Base-by-base conservation (phyloP, 2,888 invertebrate genomes). In the Linhomoeus sp. region DNA sequence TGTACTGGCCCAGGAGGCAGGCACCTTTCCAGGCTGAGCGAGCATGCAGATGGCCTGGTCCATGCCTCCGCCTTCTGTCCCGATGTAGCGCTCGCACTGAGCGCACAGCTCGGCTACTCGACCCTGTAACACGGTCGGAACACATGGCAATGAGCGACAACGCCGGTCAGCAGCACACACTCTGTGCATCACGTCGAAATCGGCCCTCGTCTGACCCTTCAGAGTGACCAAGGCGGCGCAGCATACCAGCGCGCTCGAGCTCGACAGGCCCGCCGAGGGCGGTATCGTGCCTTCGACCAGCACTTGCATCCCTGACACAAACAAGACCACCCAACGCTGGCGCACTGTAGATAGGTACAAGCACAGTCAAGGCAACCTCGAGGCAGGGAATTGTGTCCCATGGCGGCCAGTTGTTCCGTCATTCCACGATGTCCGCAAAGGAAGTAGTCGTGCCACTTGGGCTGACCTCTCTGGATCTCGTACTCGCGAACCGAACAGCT, bases 41-140 rank as follows among this genome's bases (percentile, higher is more conserved):
- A 92, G 74, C 67, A 90, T 84, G 45, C 86, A 87, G 59, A 92
- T 90, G 0, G 97, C 92, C 70, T 99, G 97, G 69, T 99, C 97
- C 97, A 99, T 99, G 51, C 97, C 97, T 38, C 97, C 97, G 24
- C 97, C 94, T 68, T 87, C 81, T 1, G 94, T 92, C 23, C 97
- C 97, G 56, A 99, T 88, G 59, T 83, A 84, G 53, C 80, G 76
- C 69, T 99, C 97, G 63, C 85, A 80, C 53, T 73, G 74, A 0
- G 92, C 88, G 64, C 92, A 85, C 52, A 90, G 67, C 42, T 79
- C 77, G 19, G 94, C 90, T 55, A 94, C 70, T 51, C 76, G 74
- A 36, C 53, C 52, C 65, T 66, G 53, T n/a, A 56, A 49, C n/a
- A 37, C 23, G 26, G 15, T n/a, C 23, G 19, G 7, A 29, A 3